A percentile compares a stretch with the other conserved stretches of the same genome.
Evolutionary conservation across 2,888 invertebrate genomes (phyloP).

Genomic region (Acanthoscelides obtectus): DNA sequence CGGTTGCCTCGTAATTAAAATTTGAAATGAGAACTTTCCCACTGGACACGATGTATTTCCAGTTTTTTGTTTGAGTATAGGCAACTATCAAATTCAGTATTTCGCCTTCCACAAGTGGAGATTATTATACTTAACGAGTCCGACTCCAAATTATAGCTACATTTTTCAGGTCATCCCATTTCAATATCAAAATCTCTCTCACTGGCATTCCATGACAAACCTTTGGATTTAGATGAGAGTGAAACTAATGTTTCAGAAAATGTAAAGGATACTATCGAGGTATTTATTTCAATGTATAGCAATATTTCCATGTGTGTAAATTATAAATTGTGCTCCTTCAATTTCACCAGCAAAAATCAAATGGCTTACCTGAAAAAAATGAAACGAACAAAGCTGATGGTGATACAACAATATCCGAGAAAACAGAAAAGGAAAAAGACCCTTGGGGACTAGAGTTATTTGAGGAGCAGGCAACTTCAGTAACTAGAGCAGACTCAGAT

Average conservation of each 20-base stretch:
- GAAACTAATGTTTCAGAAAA: slow-evolving; percentile 14
- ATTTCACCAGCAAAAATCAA: neutral
- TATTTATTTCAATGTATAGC: neutral
- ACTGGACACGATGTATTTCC: too few species aligned
- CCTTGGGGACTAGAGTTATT: slow-evolving; percentile 44
- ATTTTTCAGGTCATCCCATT: slow-evolving; percentile 29
- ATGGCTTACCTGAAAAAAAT: slow-evolving; percentile 8
- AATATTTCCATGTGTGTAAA: neutral
- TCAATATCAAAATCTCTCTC: slow-evolving; percentile 31
- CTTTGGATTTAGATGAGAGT: slow-evolving; percentile 24
- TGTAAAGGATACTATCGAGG: neutral
- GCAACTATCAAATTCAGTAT: too few species aligned
- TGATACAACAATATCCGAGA: slow-evolving; percentile 2
- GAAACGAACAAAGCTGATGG: slow-evolving; percentile 6
- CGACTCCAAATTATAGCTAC: too few species aligned
- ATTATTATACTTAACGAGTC: too few species aligned
- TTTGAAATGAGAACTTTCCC: too few species aligned
- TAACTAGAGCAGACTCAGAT: slow-evolving; percentile 22
- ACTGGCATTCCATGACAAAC: slow-evolving; percentile 32
- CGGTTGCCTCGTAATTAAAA: too few species aligned
- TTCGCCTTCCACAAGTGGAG: too few species aligned
- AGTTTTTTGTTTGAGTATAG: too few species aligned
- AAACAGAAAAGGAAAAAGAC: slow-evolving; percentile 26
- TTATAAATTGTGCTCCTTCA: neutral
- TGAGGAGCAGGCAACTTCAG: slow-evolving; percentile 24